Conservation (phyloP, 1,140 invertebrate genomes). For the Zaprionus davidi region DNA sequence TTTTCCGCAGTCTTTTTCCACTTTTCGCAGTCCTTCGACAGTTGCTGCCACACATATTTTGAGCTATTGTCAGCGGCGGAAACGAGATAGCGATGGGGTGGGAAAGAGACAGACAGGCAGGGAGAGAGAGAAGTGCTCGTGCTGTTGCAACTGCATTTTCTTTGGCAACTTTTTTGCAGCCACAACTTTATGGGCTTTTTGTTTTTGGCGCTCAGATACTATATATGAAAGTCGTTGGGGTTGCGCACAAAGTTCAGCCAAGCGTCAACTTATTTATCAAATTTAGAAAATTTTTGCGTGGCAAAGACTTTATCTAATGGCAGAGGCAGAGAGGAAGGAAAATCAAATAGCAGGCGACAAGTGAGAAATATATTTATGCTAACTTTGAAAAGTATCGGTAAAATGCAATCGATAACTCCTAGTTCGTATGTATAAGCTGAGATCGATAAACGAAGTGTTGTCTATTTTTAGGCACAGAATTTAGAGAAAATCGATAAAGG, state of each 20-base stretch:
- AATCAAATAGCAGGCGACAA: neutral
- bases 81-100: neutral
- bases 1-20: slow-evolving; percentile 29
- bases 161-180: slow-evolving; percentile 63
- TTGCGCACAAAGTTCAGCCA: slow-evolving; percentile 35
- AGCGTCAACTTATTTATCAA: slow-evolving; percentile 56
- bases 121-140: neutral
- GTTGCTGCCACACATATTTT: slow-evolving; percentile 65
- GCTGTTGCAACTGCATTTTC: slow-evolving; percentile 35
- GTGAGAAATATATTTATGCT: neutral
- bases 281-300: slow-evolving; percentile 43
- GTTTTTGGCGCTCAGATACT: slow-evolving; percentile 14
- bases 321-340: slow-evolving; percentile 3
- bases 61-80: slow-evolving; percentile 60
- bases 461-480: neutral
- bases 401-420: slow-evolving; percentile 14
- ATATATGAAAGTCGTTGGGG: slow-evolving; percentile 43
- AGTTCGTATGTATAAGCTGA: neutral
- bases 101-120: neutral
- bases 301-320: slow-evolving; percentile 15
- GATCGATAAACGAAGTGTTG: neutral
- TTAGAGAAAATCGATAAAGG: neutral
- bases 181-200: slow-evolving; percentile 48
- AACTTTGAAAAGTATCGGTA: neutral
- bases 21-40: slow-evolving; percentile 47